Conservation (phyloP, 2,888 invertebrate genomes). For the Cinara cedri region DNA sequence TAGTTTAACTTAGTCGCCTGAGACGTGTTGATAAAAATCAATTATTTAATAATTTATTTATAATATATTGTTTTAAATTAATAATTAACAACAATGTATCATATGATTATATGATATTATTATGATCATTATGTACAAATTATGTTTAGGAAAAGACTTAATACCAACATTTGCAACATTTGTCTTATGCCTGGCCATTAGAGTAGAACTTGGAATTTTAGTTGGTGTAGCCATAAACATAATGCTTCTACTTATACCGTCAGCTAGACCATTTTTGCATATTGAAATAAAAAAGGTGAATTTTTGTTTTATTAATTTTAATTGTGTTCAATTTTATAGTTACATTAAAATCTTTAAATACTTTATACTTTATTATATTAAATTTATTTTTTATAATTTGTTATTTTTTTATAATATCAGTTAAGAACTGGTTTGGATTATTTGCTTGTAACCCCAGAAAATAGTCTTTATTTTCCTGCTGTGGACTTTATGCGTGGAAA, state of each 20-base stretch:
- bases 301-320: constrained; percentile 36
- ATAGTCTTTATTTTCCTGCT: constrained; percentile 82
- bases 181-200: constrained; percentile 77
- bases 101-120: neutral
- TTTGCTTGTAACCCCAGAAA: constrained; percentile 78
- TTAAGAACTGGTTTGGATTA: constrained; percentile 74
- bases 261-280: constrained; percentile 77
- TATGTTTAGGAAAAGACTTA: constrained; percentile 68
- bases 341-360: constrained; percentile 5
- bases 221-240: constrained; percentile 82
- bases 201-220: constrained; percentile 86
- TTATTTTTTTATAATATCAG: constrained; percentile 64
- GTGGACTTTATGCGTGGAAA: constrained; percentile 81
- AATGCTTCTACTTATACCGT: constrained; percentile 78
- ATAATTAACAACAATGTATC: neutral
- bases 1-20: too few relatives aligned
- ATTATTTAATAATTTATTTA: too few relatives aligned
- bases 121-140: neutral
- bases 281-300: constrained; percentile 75
- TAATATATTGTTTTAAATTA: too few relatives aligned
- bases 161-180: constrained; percentile 85
- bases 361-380: neutral
- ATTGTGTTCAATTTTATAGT: neutral
- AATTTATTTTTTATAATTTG: neutral
- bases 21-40: too few relatives aligned